Conservation (phyloP, 2,888 invertebrate species). For the Ennomos erosarius region DNA sequence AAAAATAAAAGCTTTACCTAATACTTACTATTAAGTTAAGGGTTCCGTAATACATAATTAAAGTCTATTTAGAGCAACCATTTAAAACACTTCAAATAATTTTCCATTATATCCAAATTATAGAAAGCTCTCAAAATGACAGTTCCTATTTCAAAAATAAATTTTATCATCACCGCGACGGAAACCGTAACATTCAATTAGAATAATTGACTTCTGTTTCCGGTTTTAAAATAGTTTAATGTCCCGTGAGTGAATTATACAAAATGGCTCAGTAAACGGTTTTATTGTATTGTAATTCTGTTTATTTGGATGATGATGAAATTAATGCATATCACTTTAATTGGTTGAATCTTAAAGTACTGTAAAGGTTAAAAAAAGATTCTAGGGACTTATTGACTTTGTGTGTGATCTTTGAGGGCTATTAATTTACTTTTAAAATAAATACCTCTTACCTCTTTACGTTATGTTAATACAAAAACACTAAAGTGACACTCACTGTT, state of each 20-base stretch:
- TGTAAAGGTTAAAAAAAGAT: too few relatives aligned
- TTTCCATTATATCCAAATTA: too few relatives aligned
- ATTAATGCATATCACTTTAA: constrained; percentile 1
- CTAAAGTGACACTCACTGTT: not conserved
- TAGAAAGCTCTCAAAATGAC: not conserved
- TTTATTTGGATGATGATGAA: constrained; percentile 19
- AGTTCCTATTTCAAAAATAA: constrained; percentile 27
- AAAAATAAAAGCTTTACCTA: too few relatives aligned
- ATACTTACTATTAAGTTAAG: too few relatives aligned
- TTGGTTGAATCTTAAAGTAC: too few relatives aligned
- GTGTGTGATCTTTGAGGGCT: too few relatives aligned
- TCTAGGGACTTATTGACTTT: too few relatives aligned
- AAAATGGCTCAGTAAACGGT: constrained; percentile 36
- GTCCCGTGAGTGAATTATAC: constrained; percentile 36
- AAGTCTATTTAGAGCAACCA: too few relatives aligned
- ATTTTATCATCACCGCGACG: constrained; percentile 46
- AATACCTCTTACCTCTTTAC: too few relatives aligned
- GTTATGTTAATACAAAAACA: constrained; percentile 23
- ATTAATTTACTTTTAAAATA: too few relatives aligned
- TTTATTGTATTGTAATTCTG: constrained; percentile 26
- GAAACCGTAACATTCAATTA: constrained; percentile 59
- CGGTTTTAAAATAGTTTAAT: constrained; percentile 49
- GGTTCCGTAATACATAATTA: too few relatives aligned
- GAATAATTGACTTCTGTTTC: constrained; percentile 55
- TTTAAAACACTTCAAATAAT: not conserved